Base-by-base conservation (phyloP, 2,888 invertebrate species). In the Atherix ibis region DNA sequence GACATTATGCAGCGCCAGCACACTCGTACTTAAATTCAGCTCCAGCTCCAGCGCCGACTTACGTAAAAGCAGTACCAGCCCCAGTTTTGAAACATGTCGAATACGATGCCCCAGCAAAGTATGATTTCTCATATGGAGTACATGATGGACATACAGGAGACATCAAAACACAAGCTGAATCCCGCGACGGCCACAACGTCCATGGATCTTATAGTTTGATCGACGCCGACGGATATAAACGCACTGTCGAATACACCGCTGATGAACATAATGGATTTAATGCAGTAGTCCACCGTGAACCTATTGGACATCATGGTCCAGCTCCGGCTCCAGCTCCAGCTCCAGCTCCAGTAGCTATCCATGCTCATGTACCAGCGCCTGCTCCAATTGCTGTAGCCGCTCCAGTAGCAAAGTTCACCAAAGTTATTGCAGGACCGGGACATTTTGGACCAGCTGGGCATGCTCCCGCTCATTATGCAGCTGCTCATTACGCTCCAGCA, bases 181-280 rank as follows among this genome's bases (percentile, higher is more conserved):
- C 59, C 8, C 64, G 67, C 31, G 54, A 60, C 40, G 67, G 67
- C 19, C 66, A 65, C 46, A 62, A 58, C 43, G 68, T 68, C 13
- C 60, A 64, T 39, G 68, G 68, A 28, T 58, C 62, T 32, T 68
- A 68, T 49, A 65, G 66, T 36, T 52, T 68, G 4, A 50, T 68
- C 22, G 68, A 68, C 46, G 52, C 68, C 40, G 68, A 68, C 50
- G 68, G 67, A 32, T 63, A 53, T 44, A 66, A 62, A 48, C 62
- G 68, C 40, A 65, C 62, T 17, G 68, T 68, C 2, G 63, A 67
- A 35, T 68, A 68, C 48, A 63, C 64, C 15, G 68, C 68, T 35
- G 68, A 67, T 48, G 58, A 63, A 39, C 51, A 64, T 42, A 65
- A 66, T 39, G 68, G 68, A 40, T 68, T 68, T 51, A 67, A 68